Evolutionary conservation across 2,888 invertebrate species (phyloP).

Genomic region (Patella pellucida): DNA sequence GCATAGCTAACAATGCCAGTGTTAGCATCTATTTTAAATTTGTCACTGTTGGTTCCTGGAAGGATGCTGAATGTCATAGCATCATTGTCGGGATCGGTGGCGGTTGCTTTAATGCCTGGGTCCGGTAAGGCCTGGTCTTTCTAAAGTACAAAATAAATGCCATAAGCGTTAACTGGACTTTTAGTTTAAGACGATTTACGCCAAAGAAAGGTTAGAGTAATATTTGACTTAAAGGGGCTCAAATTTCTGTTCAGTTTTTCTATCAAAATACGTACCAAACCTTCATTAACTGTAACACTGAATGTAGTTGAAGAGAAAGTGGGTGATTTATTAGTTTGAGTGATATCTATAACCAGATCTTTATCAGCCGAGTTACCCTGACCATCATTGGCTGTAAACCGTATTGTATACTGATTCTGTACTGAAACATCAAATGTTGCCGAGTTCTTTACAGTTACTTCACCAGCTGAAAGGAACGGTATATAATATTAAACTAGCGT

Average conservation of each 20-base stretch:
- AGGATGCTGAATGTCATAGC: conserved; percentile 29
- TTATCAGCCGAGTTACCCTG: conserved; percentile 33
- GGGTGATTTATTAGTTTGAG: conserved; percentile 42
- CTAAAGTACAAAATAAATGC: conserved; percentile 19
- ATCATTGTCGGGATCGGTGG: conserved; percentile 32
- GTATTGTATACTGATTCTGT: not conserved
- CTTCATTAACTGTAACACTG: conserved; percentile 36
- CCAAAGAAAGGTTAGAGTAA: too few relatives aligned
- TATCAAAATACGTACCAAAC: conserved; percentile 28
- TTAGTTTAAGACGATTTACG: too few relatives aligned
- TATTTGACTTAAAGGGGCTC: too few relatives aligned
- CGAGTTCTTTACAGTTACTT: not conserved
- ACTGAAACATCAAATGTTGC: not conserved
- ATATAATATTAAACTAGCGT: too few relatives aligned
- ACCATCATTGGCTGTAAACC: not conserved
- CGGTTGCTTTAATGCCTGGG: conserved; percentile 36
- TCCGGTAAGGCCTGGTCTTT: conserved; percentile 21
- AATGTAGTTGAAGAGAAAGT: conserved; percentile 31
- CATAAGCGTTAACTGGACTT: too few relatives aligned
- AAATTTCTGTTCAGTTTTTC: too few relatives aligned
- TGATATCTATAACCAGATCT: conserved; percentile 34
- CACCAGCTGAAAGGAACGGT: not conserved
- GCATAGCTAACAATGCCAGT: conserved; percentile 37
- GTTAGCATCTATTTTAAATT: conserved; percentile 33
- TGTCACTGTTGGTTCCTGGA: conserved; percentile 30